phyloP scores from a whole-genome alignment of 2,797 vertebrate genomes.

The Eremophila alpestris region DNA sequence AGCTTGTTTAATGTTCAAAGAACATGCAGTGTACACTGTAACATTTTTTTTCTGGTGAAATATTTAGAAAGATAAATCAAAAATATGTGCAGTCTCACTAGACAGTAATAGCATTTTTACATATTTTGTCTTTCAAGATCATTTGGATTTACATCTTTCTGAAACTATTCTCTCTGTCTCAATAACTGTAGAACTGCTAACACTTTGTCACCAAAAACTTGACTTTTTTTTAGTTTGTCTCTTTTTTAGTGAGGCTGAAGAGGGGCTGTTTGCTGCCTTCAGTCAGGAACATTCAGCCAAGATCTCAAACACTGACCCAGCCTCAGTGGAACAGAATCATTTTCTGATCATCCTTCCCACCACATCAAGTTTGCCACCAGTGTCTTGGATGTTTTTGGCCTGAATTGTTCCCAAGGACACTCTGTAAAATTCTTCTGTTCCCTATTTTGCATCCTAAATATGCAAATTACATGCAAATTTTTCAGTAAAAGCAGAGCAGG shows the following conservation, averaged over 20 bases:
- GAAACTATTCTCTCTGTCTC: not conserved
- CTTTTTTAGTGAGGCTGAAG: not conserved
- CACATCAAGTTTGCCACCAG: not conserved
- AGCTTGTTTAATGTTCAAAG: not conserved
- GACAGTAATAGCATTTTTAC: not conserved
- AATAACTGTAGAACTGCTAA: not conserved
- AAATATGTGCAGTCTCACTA: not conserved
- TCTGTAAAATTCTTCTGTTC: not conserved
- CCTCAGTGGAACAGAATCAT: not conserved
- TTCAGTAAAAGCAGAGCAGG: not conserved
- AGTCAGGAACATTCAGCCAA: not conserved
- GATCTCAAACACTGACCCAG: not conserved
- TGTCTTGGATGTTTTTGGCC: not conserved
- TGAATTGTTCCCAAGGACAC: not conserved
- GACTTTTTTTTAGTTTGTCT: too few species aligned
- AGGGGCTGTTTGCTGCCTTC: not conserved
- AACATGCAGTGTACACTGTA: not conserved
- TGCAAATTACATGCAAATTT: conserved; percentile 9
- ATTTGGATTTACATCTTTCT: not conserved
- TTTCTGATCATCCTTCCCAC: not conserved
- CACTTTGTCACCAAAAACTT: too few species aligned
- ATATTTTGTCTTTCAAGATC: not conserved
- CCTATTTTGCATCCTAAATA: not conserved
- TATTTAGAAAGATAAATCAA: not conserved
- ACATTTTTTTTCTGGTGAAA: not conserved